Conservation (phyloP, 2,113 vertebrate species). For the Chlorodrepanis virens region DNA sequence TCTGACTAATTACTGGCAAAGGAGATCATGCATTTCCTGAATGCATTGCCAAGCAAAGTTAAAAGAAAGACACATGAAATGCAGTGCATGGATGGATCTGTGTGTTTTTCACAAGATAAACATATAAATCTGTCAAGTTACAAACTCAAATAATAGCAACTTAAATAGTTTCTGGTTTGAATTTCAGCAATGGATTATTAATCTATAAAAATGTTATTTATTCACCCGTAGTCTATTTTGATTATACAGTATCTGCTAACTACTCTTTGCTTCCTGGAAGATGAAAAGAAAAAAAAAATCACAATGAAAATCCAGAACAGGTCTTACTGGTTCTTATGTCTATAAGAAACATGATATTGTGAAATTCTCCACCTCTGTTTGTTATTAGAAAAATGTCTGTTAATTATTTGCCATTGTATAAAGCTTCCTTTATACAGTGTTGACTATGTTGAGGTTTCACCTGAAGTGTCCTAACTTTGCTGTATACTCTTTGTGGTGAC, state of each 20-base stretch:
- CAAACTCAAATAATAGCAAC: not conserved
- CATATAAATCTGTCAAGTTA: conserved; percentile 1
- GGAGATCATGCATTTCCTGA: conserved; percentile 8
- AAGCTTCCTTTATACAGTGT: not conserved
- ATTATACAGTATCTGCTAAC: not conserved
- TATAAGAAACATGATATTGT: not conserved
- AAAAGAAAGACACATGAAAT: conserved; percentile 1
- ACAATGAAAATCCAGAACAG: not conserved
- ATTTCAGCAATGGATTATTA: not conserved
- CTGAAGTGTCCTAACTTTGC: not conserved
- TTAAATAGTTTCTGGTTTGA: not conserved
- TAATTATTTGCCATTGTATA: not conserved
- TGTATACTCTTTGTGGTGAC: not conserved
- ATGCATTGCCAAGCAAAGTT: conserved; percentile 12
- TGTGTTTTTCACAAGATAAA: not conserved
- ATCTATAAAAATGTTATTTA: not conserved
- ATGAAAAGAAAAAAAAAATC: not conserved
- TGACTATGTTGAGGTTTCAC: not conserved
- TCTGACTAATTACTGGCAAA: conserved; percentile 55
- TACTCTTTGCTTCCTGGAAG: not conserved
- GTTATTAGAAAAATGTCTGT: not conserved
- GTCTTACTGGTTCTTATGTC: not conserved
- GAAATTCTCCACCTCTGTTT: not conserved
- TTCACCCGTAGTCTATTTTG: not conserved
- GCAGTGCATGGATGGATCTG: not conserved